Conservation (phyloP, 1,140 invertebrate genomes). For the Chironomus striatipennis region DNA sequence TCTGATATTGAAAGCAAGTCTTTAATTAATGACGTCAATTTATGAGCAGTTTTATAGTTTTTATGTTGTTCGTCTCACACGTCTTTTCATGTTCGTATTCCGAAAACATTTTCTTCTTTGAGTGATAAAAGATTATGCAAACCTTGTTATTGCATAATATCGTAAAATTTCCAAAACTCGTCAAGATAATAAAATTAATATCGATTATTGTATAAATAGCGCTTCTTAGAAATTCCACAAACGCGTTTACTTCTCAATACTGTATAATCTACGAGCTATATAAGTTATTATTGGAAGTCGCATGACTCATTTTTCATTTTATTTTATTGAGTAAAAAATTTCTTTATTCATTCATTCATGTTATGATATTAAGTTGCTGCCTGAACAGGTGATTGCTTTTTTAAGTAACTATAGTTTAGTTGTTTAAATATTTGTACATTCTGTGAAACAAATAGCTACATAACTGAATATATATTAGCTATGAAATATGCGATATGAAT, state of each 20-base stretch:
- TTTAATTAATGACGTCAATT: not conserved
- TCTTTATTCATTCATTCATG: conserved; percentile 13
- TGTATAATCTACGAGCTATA: not conserved
- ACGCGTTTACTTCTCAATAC: no score
- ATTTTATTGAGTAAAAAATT: not conserved
- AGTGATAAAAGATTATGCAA: no score
- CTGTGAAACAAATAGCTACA: not conserved
- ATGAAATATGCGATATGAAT: not conserved
- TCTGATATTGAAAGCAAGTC: not conserved
- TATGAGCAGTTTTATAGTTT: not conserved
- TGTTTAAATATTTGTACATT: conserved; percentile 2
- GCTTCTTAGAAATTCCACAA: no score
- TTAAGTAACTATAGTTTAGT: not conserved
- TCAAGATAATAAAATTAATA: no score
- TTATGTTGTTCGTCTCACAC: no score
- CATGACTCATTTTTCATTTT: not conserved
- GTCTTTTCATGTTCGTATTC: no score
- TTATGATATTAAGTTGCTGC: not conserved
- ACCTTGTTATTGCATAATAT: no score
- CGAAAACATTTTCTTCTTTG: no score
- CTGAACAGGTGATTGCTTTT: conserved; percentile 1
- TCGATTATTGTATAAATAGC: no score
- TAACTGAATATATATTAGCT: no score
- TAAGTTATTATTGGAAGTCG: not conserved
- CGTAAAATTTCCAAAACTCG: no score